Percentiles rank a stretch among this genome's conserved stretches.
These are phyloP conservation scores for Stomatorhinus ivindoensis DNA, from an alignment of 2,113 vertebrate genomes.

Conservation along the genomic window DNA sequence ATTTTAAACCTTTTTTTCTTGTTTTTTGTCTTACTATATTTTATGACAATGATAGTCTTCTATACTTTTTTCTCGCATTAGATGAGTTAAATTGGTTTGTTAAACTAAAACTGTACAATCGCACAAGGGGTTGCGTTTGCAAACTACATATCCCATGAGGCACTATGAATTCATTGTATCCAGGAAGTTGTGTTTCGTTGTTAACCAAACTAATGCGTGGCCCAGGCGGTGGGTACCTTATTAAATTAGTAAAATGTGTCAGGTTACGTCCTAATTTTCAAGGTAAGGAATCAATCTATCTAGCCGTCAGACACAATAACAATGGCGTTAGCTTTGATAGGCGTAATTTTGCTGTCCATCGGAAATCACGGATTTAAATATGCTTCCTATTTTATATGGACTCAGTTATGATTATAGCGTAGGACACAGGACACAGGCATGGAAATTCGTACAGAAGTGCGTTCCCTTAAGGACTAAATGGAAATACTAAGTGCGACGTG, in stretches of 20 bases:
- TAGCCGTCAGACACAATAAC: not conserved
- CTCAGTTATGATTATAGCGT: not conserved
- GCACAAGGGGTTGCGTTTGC: not conserved
- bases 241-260: not conserved
- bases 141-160: conserved; percentile 54
- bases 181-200: conserved; percentile 60
- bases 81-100: not conserved
- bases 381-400: not conserved
- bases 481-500: not conserved
- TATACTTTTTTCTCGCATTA: not conserved
- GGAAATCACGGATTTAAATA: not conserved
- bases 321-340: not conserved
- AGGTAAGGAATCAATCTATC: not conserved
- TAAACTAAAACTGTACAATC: not conserved
- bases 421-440: not conserved
- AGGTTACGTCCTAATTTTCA: not conserved
- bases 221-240: not conserved
- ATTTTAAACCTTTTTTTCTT: not conserved
- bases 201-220: conserved; percentile 53
- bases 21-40: not conserved
- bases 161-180: conserved; percentile 42
- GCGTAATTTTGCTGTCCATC: not conserved
- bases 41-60: not conserved
- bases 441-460: not conserved
- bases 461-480: not conserved